These are phyloP conservation scores for Chascanopsetta lugubris DNA, from an alignment of 2,113 vertebrate species.

Conservation along the genomic window DNA sequence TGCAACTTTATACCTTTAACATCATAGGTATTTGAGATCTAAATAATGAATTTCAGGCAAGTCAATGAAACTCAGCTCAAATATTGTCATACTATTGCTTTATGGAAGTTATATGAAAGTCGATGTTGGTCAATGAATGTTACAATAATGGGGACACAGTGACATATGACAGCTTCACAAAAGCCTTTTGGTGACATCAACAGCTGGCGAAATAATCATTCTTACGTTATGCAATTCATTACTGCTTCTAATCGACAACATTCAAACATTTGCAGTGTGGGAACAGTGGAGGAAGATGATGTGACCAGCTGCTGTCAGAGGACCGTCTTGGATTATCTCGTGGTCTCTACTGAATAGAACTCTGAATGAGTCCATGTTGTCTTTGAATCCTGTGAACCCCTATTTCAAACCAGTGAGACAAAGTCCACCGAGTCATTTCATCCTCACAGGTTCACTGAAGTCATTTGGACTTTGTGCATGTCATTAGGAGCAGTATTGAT, in stretches of 20 bases:
- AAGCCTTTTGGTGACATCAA: too few relatives aligned
- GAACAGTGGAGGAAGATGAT: constrained; percentile 5
- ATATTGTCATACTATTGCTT: too few relatives aligned
- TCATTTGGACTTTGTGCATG: constrained; percentile 27
- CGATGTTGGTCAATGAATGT: too few relatives aligned
- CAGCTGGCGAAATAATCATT: too few relatives aligned
- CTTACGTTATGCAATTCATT: not conserved
- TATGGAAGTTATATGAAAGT: too few relatives aligned
- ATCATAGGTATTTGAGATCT: not conserved
- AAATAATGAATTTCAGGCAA: not conserved
- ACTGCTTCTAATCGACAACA: not conserved
- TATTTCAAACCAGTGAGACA: constrained; percentile 48
- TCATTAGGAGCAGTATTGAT: constrained; percentile 27
- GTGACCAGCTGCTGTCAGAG: not conserved
- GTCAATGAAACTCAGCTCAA: too few relatives aligned
- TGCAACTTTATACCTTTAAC: not conserved
- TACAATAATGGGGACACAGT: too few relatives aligned
- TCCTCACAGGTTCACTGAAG: constrained; percentile 23
- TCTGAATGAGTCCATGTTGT: constrained; percentile 32
- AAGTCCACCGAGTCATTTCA: constrained; percentile 22
- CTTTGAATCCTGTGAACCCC: constrained; percentile 35
- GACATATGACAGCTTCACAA: too few relatives aligned
- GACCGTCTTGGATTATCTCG: not conserved
- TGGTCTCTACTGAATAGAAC: not conserved
- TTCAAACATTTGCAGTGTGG: not conserved